A percentile compares a stretch with the other conserved stretches of the same genome.
phyloP scores from a whole-genome alignment of 2,113 vertebrate species.

The Gymnobelideus leadbeateri region DNA sequence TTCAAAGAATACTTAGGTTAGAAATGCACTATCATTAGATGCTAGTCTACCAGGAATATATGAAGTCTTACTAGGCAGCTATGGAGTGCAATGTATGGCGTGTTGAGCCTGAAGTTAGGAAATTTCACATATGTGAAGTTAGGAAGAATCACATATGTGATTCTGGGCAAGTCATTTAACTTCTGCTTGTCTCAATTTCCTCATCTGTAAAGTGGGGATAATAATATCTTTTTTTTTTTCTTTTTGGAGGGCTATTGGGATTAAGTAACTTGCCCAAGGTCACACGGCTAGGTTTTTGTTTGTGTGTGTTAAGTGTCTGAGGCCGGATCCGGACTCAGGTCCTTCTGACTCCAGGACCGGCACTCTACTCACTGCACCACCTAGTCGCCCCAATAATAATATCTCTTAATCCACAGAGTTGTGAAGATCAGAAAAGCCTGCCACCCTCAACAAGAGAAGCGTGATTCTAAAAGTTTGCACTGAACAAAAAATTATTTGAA shows the following conservation, averaged over 20 bases:
- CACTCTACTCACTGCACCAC: no score
- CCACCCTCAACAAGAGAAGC: background rate
- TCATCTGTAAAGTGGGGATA: background rate
- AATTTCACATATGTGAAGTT: background rate
- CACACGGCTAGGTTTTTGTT: no score
- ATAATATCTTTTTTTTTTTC: background rate
- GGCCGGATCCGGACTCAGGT: no score
- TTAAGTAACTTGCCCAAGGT: no score
- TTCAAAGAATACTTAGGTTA: slow-evolving; percentile 36
- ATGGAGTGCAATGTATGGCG: background rate
- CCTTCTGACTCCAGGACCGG: no score
- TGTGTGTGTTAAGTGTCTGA: no score
- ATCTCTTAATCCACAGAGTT: background rate
- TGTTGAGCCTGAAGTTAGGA: background rate
- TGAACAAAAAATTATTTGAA: background rate
- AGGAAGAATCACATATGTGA: background rate
- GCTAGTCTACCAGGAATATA: background rate
- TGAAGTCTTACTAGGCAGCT: background rate
- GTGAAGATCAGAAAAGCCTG: background rate
- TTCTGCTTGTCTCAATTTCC: background rate
- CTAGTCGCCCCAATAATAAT: no score
- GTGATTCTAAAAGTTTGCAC: background rate
- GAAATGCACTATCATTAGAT: slow-evolving; percentile 13
- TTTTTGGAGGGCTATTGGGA: no score
- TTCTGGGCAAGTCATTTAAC: background rate